These are phyloP conservation scores for Premnoplex brunnescens DNA, from an alignment of 2,797 vertebrate genomes.

Conservation along the genomic window DNA sequence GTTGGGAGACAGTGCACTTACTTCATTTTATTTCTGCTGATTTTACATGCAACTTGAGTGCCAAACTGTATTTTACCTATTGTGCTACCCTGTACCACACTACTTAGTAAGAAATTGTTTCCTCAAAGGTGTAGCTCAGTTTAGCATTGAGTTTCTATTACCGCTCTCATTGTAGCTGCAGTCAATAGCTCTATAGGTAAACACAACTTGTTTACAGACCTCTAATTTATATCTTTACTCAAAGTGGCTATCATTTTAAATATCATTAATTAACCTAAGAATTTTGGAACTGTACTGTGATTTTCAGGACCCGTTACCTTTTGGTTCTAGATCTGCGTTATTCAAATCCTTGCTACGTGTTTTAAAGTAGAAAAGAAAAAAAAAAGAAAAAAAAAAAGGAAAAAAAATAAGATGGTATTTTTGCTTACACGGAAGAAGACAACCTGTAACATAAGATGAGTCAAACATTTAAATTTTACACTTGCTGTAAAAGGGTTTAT, in stretches of 20 bases:
- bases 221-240: constrained; percentile 80
- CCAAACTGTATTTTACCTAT: constrained; percentile 77
- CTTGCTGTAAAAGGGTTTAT: constrained; percentile 80
- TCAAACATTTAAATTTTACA: constrained; percentile 78
- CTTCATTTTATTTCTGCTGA: constrained; percentile 67
- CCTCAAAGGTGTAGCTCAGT: constrained; percentile 75
- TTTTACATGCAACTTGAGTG: constrained; percentile 75
- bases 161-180: constrained; percentile 76
- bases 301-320: constrained; percentile 82
- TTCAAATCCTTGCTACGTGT: constrained; percentile 80
- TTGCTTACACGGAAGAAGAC: constrained; percentile 76
- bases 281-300: constrained; percentile 83
- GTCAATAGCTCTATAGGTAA: constrained; percentile 75
- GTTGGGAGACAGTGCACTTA: constrained; percentile 70
- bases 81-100: constrained; percentile 69
- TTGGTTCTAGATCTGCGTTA: constrained; percentile 78
- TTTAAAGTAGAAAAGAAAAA: constrained; percentile 78
- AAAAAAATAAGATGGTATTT: constrained; percentile 79
- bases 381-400: neutral
- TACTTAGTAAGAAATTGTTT: constrained; percentile 75
- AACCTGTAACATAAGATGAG: constrained; percentile 76
- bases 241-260: constrained; percentile 80
- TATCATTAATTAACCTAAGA: constrained; percentile 77
- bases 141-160: constrained; percentile 73
- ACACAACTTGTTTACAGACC: constrained; percentile 76